Evolutionary conservation across 2,113 vertebrate species (phyloP).

Genomic region (Bufo gargarizans): DNA sequence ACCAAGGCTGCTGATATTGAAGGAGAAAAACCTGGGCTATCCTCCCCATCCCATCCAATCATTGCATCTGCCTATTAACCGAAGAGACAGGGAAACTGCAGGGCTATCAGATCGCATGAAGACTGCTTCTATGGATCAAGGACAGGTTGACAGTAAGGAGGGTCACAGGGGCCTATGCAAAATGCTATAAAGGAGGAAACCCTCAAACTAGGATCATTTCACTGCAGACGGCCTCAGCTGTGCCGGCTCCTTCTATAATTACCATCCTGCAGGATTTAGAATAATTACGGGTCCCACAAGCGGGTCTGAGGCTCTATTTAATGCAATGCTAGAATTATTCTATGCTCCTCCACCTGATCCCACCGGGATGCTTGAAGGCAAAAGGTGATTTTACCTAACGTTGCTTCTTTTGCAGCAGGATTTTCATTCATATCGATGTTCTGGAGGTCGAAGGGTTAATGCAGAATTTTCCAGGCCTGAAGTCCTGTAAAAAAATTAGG

Average conservation of each 20-base stretch:
- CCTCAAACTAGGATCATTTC: slow-evolving; percentile 42
- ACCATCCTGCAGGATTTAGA: slow-evolving; percentile 17
- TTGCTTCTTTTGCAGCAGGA: neutral
- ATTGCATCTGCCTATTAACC: slow-evolving; percentile 4
- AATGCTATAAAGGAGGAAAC: slow-evolving; percentile 43
- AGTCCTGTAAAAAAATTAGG: slow-evolving; percentile 5
- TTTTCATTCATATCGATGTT: neutral
- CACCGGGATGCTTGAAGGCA: slow-evolving; percentile 22
- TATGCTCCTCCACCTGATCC: slow-evolving; percentile 41
- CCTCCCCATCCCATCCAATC: slow-evolving; percentile 24
- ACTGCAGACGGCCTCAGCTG: slow-evolving; percentile 37
- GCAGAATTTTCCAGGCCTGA: slow-evolving; percentile 2
- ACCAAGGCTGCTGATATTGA: slow-evolving; percentile 37
- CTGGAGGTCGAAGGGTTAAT: slow-evolving; percentile 16
- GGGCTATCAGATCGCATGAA: neutral
- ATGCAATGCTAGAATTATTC: slow-evolving; percentile 49
- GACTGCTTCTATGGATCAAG: slow-evolving; percentile 47
- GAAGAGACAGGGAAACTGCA: slow-evolving; percentile 24
- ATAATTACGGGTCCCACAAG: slow-evolving; percentile 30
- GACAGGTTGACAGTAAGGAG: slow-evolving; percentile 52
- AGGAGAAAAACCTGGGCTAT: slow-evolving; percentile 29
- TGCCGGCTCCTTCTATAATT: slow-evolving; percentile 24
- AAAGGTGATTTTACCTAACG: slow-evolving; percentile 20
- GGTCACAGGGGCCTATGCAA: slow-evolving; percentile 50
- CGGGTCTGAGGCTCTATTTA: slow-evolving; percentile 18